phyloP scores from a whole-genome alignment of 2,113 vertebrate genomes.

The Rhinopomastus cyanomelas region DNA sequence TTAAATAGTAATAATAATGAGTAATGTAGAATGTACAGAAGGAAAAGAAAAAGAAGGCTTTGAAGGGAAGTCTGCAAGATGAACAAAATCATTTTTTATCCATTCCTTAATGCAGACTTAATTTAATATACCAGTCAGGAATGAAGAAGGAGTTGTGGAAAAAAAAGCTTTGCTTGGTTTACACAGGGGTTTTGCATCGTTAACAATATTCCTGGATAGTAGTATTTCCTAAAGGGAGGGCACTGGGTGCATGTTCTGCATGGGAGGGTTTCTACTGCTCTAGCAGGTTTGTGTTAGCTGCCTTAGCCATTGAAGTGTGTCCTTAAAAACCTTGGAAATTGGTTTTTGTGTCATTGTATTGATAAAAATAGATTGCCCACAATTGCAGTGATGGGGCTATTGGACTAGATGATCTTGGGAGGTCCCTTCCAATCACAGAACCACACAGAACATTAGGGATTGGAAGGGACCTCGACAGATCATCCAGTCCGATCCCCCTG shows the following conservation, averaged over 20 bases:
- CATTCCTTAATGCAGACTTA: not conserved
- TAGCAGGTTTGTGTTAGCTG: not conserved
- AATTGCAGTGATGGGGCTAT: too few relatives aligned
- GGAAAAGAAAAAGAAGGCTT: not conserved
- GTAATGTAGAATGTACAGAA: not conserved
- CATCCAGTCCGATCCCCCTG: too few relatives aligned
- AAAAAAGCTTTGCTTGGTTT: conserved; percentile 27
- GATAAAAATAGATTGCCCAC: not conserved
- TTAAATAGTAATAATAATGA: not conserved
- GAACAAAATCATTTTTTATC: conserved; percentile 11
- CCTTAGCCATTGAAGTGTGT: not conserved
- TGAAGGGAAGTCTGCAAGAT: not conserved
- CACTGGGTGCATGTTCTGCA: not conserved
- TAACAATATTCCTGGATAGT: not conserved
- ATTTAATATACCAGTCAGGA: conserved; percentile 52
- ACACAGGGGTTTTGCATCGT: not conserved
- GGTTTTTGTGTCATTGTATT: not conserved
- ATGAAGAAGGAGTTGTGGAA: not conserved
- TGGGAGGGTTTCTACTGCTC: not conserved
- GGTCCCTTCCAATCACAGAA: too few relatives aligned
- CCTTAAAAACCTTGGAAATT: not conserved
- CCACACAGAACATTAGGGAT: too few relatives aligned
- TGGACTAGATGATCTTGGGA: too few relatives aligned
- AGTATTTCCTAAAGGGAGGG: not conserved
- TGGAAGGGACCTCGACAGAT: too few relatives aligned